These are phyloP conservation scores for Poecile atricapillus DNA, from an alignment of 2,113 vertebrate genomes.

Conservation along the genomic window DNA sequence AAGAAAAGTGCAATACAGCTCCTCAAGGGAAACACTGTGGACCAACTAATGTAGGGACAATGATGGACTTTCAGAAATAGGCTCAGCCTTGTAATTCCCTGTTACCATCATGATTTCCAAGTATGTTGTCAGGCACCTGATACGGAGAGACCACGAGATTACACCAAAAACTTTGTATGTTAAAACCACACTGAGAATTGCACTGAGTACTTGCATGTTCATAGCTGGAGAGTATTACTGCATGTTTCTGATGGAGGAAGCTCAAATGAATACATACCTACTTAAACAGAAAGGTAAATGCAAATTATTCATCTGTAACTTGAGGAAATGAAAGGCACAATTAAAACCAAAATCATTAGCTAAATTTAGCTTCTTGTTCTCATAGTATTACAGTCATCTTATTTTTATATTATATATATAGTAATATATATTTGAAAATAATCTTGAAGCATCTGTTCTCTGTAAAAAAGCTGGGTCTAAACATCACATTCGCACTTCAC, in stretches of 20 bases:
- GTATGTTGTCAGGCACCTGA: neutral
- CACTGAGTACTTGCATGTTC: neutral
- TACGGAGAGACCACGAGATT: neutral
- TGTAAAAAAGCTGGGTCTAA: neutral
- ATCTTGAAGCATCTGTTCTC: neutral
- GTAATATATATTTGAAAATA: neutral
- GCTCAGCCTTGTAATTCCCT: neutral
- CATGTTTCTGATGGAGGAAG: neutral
- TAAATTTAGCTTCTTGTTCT: neutral
- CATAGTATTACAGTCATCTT: neutral
- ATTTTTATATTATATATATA: neutral
- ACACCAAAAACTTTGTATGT: neutral
- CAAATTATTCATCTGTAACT: neutral
- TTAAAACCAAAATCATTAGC: neutral
- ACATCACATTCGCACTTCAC: neutral
- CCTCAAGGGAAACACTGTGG: neutral
- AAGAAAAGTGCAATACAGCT: neutral
- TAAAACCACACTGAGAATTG: neutral
- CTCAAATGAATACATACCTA: neutral
- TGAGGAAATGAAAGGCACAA: neutral
- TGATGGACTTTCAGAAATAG: neutral
- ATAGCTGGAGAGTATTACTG: neutral
- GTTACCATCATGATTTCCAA: neutral
- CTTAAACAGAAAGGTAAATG: neutral
- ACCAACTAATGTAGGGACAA: neutral